These are phyloP conservation scores for Acanthisitta chloris DNA, from an alignment of 2,113 vertebrate genomes.

Conservation along the genomic window DNA sequence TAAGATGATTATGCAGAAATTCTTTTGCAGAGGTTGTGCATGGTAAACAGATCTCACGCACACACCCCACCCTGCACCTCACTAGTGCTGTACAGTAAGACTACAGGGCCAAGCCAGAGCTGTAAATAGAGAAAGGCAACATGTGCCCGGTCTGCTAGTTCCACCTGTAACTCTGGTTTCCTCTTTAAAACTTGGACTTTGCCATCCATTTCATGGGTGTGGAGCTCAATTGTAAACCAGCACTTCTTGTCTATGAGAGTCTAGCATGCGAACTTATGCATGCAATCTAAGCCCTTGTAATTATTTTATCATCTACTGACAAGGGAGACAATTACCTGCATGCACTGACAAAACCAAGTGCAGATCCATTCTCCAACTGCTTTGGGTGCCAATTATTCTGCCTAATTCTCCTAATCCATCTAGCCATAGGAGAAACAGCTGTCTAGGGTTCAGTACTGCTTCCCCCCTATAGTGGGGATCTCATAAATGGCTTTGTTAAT, in stretches of 20 bases:
- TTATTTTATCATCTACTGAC: background rate
- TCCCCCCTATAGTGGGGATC: background rate
- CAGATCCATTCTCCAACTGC: background rate
- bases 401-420: background rate
- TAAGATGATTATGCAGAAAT: background rate
- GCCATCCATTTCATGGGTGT: background rate
- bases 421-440: background rate
- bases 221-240: background rate
- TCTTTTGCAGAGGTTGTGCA: background rate
- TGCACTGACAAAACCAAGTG: background rate
- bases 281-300: background rate
- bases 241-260: background rate
- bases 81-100: background rate
- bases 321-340: background rate
- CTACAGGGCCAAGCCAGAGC: background rate
- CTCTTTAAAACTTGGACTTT: constrained; percentile 17
- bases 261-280: background rate
- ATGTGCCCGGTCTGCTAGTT: background rate
- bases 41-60: background rate
- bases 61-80: rapidly evolving
- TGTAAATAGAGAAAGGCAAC: background rate
- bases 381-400: background rate
- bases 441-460: background rate
- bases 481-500: background rate
- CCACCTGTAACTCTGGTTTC: background rate